Evolutionary conservation across 2,113 vertebrate genomes (phyloP).

Genomic region (Amphilophus citrinellus): DNA sequence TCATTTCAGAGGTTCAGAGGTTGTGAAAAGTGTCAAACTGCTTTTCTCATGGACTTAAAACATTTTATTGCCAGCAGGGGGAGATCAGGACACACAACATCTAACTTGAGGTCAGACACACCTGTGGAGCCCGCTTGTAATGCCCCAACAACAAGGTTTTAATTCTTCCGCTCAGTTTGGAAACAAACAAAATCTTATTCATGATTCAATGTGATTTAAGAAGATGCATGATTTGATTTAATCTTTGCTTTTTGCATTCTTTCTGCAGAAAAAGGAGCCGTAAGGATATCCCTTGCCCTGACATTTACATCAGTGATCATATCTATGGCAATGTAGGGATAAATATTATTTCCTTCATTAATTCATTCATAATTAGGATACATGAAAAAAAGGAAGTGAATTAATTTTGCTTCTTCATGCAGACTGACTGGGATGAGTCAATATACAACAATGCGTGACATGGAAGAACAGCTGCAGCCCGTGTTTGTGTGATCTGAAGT

Average conservation of each 20-base stretch:
- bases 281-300: background rate
- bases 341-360: background rate
- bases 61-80: constrained; percentile 29
- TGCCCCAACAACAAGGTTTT: constrained; percentile 22
- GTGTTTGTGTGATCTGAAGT: background rate
- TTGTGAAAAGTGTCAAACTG: too few species aligned
- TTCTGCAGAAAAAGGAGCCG: constrained; percentile 16
- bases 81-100: background rate
- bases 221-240: background rate
- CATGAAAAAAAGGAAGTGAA: background rate
- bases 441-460: constrained; percentile 61
- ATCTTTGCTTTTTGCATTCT: constrained; percentile 1
- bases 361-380: background rate
- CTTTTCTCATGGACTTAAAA: background rate
- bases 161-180: background rate
- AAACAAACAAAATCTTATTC: background rate
- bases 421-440: constrained; percentile 38
- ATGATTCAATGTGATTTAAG: background rate
- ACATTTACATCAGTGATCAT: background rate
- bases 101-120: background rate
- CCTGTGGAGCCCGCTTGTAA: background rate
- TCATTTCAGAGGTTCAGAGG: too few species aligned
- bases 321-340: constrained; percentile 58
- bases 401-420: background rate
- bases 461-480: background rate